A percentile compares a stretch with the other conserved stretches of the same genome.
These are phyloP conservation scores for Spondyliosoma cantharus DNA, from an alignment of 2,797 vertebrate species.

Conservation along the genomic window DNA sequence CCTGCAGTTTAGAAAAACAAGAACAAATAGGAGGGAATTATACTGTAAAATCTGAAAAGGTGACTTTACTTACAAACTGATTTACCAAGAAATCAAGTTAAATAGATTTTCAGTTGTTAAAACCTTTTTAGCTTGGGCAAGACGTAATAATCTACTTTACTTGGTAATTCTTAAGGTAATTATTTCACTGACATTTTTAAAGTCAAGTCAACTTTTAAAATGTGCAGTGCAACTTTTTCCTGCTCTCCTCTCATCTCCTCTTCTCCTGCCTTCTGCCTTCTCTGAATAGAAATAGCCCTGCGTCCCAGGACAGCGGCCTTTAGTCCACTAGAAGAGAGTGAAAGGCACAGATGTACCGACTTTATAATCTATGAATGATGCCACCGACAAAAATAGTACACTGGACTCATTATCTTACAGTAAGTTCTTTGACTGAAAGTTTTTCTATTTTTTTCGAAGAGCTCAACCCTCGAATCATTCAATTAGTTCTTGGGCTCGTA, in stretches of 20 bases:
- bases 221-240: background rate
- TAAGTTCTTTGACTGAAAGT: constrained; percentile 22
- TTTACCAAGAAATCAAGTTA: no score
- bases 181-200: no score
- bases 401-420: constrained; percentile 33
- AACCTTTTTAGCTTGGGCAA: no score
- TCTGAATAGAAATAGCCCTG: constrained; percentile 38
- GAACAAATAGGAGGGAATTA: no score
- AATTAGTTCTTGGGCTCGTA: background rate
- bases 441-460: constrained; percentile 13
- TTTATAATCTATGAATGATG: constrained; percentile 54
- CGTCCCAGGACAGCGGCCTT: constrained; percentile 39
- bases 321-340: constrained; percentile 47
- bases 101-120: no score
- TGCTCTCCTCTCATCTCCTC: background rate
- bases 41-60: no score
- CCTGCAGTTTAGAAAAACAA: no score
- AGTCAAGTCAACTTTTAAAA: no score
- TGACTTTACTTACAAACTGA: no score
- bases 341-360: constrained; percentile 53
- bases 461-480: background rate
- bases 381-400: constrained; percentile 41
- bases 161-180: no score
- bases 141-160: no score
- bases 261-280: background rate